Evolutionary conservation across 2,797 vertebrate species (phyloP).

Genomic region (Diceros bicornis): DNA sequence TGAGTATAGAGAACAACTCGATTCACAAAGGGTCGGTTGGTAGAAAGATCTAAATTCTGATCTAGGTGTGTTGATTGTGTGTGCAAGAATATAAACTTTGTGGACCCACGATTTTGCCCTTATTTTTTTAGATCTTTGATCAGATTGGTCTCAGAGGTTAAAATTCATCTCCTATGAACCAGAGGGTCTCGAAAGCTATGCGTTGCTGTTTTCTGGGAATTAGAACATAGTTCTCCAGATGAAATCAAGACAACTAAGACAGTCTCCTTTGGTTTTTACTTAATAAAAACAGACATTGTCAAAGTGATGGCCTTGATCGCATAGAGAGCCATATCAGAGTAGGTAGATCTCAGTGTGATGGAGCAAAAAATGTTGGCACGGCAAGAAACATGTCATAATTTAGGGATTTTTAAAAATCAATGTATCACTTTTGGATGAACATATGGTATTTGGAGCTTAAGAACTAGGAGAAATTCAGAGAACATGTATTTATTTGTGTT

Average conservation of each 20-base stretch:
- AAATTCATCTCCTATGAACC: too few relatives aligned
- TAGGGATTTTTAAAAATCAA: not conserved
- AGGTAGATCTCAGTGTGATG: rapidly evolving
- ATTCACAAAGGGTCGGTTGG: rapidly evolving
- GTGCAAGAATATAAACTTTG: not conserved
- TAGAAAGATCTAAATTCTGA: not conserved
- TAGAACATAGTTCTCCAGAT: rapidly evolving
- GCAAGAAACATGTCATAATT: not conserved
- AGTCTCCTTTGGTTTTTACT: not conserved
- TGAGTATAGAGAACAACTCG: rapidly evolving
- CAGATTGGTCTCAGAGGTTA: not conserved
- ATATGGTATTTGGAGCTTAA: too few relatives aligned
- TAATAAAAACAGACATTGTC: not conserved
- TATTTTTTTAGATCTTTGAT: not conserved
- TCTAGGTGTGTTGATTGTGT: rapidly evolving
- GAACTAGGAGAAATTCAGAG: not conserved
- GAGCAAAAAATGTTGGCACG: not conserved
- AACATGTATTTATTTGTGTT: not conserved
- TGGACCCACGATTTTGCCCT: too few relatives aligned
- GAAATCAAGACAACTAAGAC: too few relatives aligned
- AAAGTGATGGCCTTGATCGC: rapidly evolving
- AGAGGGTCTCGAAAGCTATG: not conserved
- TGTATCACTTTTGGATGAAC: not conserved
- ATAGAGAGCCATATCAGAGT: rapidly evolving
- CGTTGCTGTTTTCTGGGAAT: not conserved